These are phyloP conservation scores for Lithophane ornitopus DNA, from an alignment of 2,888 invertebrate genomes.

Conservation along the genomic window DNA sequence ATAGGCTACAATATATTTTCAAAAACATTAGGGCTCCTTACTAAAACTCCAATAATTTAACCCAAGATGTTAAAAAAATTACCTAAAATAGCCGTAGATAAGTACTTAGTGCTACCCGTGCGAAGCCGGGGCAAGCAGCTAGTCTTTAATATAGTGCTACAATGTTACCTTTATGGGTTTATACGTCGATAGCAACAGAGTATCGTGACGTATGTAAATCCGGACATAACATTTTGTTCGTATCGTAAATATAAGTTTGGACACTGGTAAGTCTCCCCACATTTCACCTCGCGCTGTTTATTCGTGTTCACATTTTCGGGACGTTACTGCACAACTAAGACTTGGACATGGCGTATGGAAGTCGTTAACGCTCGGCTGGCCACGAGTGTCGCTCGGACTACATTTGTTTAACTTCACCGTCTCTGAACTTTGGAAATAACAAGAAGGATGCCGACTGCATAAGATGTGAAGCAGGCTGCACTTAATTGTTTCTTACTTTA, in stretches of 20 bases:
- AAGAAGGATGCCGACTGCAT: constrained; percentile 35
- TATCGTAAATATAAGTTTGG: constrained; percentile 36
- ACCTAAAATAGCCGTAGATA: too few species aligned
- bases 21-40: too few species aligned
- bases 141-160: constrained; percentile 49
- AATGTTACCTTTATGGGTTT: constrained; percentile 52
- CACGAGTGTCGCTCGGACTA: constrained; percentile 57
- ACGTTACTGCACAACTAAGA: constrained; percentile 46
- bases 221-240: constrained; percentile 28
- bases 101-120: too few species aligned
- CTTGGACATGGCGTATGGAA: constrained; percentile 56
- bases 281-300: constrained; percentile 40
- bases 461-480: constrained; percentile 45
- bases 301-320: constrained; percentile 55
- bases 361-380: constrained; percentile 56
- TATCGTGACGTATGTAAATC: constrained; percentile 47
- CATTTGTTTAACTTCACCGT: constrained; percentile 63
- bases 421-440: constrained; percentile 57
- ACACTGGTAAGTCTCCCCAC: constrained; percentile 27
- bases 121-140: too few species aligned
- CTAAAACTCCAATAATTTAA: too few species aligned
- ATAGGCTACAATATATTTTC: too few species aligned
- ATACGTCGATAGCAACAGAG: constrained; percentile 35
- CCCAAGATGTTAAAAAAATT: too few species aligned
- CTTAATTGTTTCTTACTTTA: constrained; percentile 64